Percentiles rank a stretch among this genome's conserved stretches.
Evolutionary conservation across 1,140 invertebrate genomes (phyloP).

Genomic region (Neodiprion pinetum): DNA sequence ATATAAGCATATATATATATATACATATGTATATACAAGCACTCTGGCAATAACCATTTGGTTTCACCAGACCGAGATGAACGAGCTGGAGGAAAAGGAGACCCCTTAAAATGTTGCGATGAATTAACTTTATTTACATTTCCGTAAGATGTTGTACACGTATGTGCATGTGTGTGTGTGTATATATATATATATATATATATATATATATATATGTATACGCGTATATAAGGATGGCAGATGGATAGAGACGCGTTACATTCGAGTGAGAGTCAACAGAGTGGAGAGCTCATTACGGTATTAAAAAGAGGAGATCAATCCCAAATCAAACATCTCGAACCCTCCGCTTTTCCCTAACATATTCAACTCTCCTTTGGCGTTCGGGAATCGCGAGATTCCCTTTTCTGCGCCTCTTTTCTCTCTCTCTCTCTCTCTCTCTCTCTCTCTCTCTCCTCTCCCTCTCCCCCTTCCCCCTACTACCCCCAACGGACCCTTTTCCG

Average conservation of each 20-base stretch:
- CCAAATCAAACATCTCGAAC: constrained; percentile 5
- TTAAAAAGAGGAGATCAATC: constrained; percentile 15
- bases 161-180: too few relatives aligned
- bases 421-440: too few relatives aligned
- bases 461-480: neutral
- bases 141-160: neutral
- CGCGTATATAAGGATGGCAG: too few relatives aligned
- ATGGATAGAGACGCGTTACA: neutral
- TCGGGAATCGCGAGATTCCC: neutral
- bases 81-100: neutral
- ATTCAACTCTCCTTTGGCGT: constrained; percentile 9
- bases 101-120: neutral
- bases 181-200: too few relatives aligned
- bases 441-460: neutral
- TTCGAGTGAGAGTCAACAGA: constrained; percentile 1
- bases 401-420: too few relatives aligned
- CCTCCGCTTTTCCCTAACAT: neutral
- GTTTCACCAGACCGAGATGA: neutral
- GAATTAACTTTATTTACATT: constrained; percentile 8
- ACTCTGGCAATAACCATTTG: neutral
- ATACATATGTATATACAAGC: too few relatives aligned
- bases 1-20: too few relatives aligned
- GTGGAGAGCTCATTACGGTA: constrained; percentile 14
- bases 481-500: neutral
- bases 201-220: too few relatives aligned